A percentile compares a stretch with the other conserved stretches of the same genome.
Evolutionary conservation across 2,797 vertebrate species (phyloP).

Genomic region (Varecia variegata): DNA sequence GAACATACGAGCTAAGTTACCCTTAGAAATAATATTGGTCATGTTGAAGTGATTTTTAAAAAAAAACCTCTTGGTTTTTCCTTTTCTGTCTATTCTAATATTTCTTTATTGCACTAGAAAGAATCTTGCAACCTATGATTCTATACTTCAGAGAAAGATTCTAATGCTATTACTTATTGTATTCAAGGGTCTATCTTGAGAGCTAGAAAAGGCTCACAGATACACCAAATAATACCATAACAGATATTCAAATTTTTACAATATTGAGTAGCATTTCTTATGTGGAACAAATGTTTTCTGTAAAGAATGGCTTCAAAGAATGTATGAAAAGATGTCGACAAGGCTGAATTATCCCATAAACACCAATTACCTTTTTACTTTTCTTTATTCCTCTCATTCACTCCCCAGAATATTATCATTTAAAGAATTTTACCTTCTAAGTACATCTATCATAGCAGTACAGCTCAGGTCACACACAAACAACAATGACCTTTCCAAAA

Average conservation of each 20-base stretch:
- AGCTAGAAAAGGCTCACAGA: not conserved
- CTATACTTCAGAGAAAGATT: not conserved
- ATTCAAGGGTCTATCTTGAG: not conserved
- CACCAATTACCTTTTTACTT: not conserved
- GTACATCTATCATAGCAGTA: not conserved
- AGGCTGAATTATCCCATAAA: not conserved
- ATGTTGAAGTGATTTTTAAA: not conserved
- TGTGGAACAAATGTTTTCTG: not conserved
- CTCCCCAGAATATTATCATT: not conserved
- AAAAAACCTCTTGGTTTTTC: not conserved
- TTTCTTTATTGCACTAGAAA: not conserved
- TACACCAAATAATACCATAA: not conserved
- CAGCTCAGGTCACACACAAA: slow-evolving; percentile 17
- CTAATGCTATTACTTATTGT: not conserved
- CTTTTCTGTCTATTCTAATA: not conserved
- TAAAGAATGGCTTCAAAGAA: not conserved
- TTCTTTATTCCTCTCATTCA: not conserved
- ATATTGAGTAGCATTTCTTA: not conserved
- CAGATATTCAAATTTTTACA: not conserved
- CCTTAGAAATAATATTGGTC: not conserved
- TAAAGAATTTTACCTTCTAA: not conserved
- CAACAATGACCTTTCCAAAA: slow-evolving; percentile 41
- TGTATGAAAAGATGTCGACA: not conserved
- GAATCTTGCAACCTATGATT: not conserved
- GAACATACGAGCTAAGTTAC: not conserved